phyloP scores from a whole-genome alignment of 1,140 invertebrate species.

The Calosoma granatense region DNA sequence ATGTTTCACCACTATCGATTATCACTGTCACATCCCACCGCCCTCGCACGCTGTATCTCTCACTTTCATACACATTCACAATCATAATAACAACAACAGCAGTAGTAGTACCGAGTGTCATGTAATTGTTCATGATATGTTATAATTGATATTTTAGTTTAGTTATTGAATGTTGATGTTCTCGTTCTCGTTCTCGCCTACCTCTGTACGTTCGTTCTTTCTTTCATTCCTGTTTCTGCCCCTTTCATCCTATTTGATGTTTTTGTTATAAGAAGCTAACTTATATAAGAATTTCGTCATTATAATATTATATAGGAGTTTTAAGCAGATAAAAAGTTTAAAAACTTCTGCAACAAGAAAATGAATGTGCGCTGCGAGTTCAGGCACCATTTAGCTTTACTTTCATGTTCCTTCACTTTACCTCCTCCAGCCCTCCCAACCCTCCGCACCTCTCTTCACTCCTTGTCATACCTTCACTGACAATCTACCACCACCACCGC shows the following conservation, averaged over 20 bases:
- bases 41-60: too few species aligned
- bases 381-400: neutral
- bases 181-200: too few species aligned
- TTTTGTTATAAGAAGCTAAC: conserved; percentile 2
- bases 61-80: too few species aligned
- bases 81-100: neutral
- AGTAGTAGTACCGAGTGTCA: too few species aligned
- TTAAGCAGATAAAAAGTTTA: conserved; percentile 8
- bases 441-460: neutral
- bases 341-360: neutral
- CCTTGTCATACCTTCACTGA: too few species aligned
- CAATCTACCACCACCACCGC: neutral
- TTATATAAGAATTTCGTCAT: conserved; percentile 9
- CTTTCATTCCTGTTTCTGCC: neutral
- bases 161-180: too few species aligned
- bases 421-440: neutral
- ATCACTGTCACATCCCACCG: too few species aligned
- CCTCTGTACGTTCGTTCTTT: neutral
- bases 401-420: neutral
- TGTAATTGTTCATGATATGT: too few species aligned
- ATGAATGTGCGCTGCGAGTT: neutral
- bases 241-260: conserved; percentile 2
- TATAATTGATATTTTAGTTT: too few species aligned
- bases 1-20: neutral
- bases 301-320: conserved; percentile 1